These are phyloP conservation scores for Pardosa pseudoannulata DNA, from an alignment of 2,888 invertebrate species.

Conservation along the genomic window DNA sequence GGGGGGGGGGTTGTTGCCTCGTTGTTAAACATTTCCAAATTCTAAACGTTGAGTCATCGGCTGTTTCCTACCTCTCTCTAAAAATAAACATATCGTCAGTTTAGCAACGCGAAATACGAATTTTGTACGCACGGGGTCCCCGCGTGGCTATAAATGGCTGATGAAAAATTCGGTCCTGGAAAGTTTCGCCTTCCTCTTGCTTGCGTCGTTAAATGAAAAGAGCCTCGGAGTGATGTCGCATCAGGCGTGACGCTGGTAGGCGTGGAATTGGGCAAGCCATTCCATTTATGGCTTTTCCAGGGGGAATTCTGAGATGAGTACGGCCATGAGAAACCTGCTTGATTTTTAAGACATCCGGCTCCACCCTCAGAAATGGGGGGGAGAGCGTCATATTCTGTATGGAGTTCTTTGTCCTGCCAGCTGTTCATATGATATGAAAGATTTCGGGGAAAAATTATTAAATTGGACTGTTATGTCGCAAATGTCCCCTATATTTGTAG, in stretches of 20 bases:
- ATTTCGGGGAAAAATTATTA: no score
- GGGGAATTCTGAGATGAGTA: background rate
- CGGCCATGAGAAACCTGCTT: background rate
- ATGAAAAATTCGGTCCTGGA: background rate
- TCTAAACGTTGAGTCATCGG: background rate
- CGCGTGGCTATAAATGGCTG: slow-evolving; percentile 6
- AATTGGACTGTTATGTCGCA: no score
- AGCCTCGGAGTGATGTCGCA: background rate
- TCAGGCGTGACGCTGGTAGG: background rate
- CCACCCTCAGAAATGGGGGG: background rate
- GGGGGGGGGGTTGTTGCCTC: background rate
- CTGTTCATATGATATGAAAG: no score
- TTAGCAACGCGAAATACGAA: background rate
- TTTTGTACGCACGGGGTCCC: background rate
- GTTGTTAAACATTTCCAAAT: slow-evolving; percentile 19
- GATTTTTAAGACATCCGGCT: background rate
- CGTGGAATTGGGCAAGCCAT: background rate
- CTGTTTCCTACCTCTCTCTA: background rate
- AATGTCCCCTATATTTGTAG: no score
- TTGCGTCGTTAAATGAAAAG: background rate
- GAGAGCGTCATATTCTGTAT: slow-evolving; percentile 7
- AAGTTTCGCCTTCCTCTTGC: background rate
- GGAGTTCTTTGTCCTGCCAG: slow-evolving; percentile 41
- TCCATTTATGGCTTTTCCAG: slow-evolving; percentile 29
- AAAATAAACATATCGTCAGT: background rate